phyloP scores from a whole-genome alignment of 2,888 invertebrate genomes.

The Hypercompe scribonia region DNA sequence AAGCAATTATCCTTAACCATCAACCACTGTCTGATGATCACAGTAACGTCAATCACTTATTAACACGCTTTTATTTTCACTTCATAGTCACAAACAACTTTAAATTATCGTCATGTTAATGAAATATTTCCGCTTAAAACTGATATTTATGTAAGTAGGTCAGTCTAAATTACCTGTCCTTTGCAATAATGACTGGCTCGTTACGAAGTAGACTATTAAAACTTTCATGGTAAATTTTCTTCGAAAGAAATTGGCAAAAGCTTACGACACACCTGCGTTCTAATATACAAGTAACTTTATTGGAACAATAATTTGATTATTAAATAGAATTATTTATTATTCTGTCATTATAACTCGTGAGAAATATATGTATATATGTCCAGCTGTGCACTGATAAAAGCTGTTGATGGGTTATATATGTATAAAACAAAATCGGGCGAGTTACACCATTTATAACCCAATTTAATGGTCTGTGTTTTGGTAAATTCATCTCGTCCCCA shows the following conservation, averaged over 20 bases:
- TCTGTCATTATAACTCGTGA: neutral
- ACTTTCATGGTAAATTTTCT: conserved; percentile 33
- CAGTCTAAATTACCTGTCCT: conserved; percentile 14
- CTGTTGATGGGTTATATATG: too few relatives aligned
- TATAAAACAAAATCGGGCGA: too few relatives aligned
- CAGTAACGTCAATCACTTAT: neutral
- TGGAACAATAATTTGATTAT: neutral
- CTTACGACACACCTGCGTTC: conserved; percentile 8
- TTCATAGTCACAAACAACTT: neutral
- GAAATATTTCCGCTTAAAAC: conserved; percentile 1
- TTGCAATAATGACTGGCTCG: conserved; percentile 24
- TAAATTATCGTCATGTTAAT: too few relatives aligned
- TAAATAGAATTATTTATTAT: neutral
- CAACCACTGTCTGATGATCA: neutral
- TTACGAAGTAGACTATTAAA: conserved; percentile 27
- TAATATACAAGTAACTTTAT: conserved; percentile 3
- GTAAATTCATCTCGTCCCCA: too few relatives aligned
- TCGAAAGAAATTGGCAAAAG: conserved; percentile 14
- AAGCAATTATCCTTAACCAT: neutral
- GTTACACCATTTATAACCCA: too few relatives aligned
- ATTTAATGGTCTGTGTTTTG: too few relatives aligned
- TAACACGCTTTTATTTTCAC: too few relatives aligned
- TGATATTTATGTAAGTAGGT: conserved; percentile 15
- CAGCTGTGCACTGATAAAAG: too few relatives aligned
- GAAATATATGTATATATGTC: neutral